phyloP scores from a whole-genome alignment of 2,113 vertebrate species.

The Vanacampus margaritifer region DNA sequence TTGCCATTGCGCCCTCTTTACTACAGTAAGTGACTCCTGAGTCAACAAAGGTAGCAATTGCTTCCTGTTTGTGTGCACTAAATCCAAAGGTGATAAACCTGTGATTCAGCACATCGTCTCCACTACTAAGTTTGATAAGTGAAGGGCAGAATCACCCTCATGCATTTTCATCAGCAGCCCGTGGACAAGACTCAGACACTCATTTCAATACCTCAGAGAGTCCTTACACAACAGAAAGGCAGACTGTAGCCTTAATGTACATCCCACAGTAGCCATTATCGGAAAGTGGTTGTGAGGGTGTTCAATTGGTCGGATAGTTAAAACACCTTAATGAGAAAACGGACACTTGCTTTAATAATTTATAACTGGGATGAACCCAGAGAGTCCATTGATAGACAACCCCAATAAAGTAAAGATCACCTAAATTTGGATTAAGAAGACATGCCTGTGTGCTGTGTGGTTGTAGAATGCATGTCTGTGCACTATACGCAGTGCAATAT shows the following conservation, averaged over 20 bases:
- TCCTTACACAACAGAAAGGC: slow-evolving; percentile 59
- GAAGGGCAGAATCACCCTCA: slow-evolving; percentile 65
- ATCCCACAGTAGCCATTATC: slow-evolving; percentile 61
- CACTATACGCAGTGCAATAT: slow-evolving; percentile 20
- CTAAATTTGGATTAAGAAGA: slow-evolving; percentile 62
- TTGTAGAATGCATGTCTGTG: neutral
- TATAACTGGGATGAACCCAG: slow-evolving; percentile 56
- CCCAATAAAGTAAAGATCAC: slow-evolving; percentile 44
- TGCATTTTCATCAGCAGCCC: slow-evolving; percentile 68
- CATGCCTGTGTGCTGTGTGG: slow-evolving; percentile 9
- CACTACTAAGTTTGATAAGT: slow-evolving; percentile 72
- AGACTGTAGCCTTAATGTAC: slow-evolving; percentile 59
- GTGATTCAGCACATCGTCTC: slow-evolving; percentile 60
- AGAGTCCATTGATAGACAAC: slow-evolving; percentile 34
- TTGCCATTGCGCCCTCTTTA: slow-evolving; percentile 11
- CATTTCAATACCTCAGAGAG: slow-evolving; percentile 67
- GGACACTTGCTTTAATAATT: slow-evolving; percentile 63
- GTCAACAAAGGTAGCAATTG: slow-evolving; percentile 36
- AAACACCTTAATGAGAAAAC: slow-evolving; percentile 60
- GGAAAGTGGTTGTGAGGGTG: slow-evolving; percentile 54
- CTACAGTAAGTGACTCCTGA: slow-evolving; percentile 25
- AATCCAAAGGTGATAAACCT: slow-evolving; percentile 63
- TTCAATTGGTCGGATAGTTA: slow-evolving; percentile 57
- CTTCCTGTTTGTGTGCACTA: slow-evolving; percentile 48
- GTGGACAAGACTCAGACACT: slow-evolving; percentile 58